Percentiles rank a stretch among this genome's conserved stretches.
Conservation (phyloP, 1,140 invertebrate species). For the Eupristina koningsbergeri region DNA sequence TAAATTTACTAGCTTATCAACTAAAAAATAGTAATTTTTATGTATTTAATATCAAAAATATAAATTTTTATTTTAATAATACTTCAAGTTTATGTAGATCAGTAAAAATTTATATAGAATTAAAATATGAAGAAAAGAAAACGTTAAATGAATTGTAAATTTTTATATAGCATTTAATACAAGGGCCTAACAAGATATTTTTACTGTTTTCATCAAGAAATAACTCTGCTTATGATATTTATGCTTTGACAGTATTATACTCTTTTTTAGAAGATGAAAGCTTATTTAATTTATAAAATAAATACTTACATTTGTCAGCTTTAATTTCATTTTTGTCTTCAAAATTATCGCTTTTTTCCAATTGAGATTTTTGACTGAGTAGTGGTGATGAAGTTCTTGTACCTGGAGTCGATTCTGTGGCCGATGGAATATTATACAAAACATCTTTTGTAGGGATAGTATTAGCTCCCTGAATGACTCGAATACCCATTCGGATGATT, state of each 20-base stretch:
- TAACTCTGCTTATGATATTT: not conserved
- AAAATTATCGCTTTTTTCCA: not conserved
- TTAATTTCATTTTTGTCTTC: constrained; percentile 47
- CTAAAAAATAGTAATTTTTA: not conserved
- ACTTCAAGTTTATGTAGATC: not conserved
- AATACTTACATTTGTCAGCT: constrained; percentile 15
- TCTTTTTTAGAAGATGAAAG: not conserved
- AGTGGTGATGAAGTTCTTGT: constrained; percentile 4
- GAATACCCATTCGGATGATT: constrained; percentile 85
- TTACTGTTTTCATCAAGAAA: no score
- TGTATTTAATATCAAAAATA: not conserved
- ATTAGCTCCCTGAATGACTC: constrained; percentile 79
- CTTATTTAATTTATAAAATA: not conserved
- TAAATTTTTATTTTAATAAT: not conserved
- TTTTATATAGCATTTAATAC: no score
- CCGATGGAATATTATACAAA: not conserved
- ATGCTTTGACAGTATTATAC: not conserved
- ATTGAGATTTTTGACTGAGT: not conserved
- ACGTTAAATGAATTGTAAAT: no score
- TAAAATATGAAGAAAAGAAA: not conserved
- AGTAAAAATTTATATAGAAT: not conserved
- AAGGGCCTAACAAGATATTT: no score
- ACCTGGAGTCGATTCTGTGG: constrained; percentile 14
- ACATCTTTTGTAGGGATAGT: constrained; percentile 68
- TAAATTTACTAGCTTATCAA: no score